Conservation (phyloP, 2,113 vertebrate genomes). For the Rattus norvegicus region GRCr8 NC_086023.1:134655001-134655500, state of each 20-base stretch:
- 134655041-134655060: background rate
- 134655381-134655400: background rate
- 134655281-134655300: background rate
- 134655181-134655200: background rate
- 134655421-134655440: background rate
- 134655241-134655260: constrained; percentile 24
- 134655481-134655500: constrained; percentile 52
- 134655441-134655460: constrained; percentile 74
- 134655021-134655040: background rate
- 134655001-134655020: background rate
- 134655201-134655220: background rate
- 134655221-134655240: constrained; percentile 35
- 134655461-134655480: background rate
- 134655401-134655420: background rate
- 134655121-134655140: background rate
- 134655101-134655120: background rate
- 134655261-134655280: too few relatives aligned
- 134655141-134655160: background rate
- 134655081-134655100: background rate
- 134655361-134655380: background rate
- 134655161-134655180: background rate
- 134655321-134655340: background rate
- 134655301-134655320: background rate
- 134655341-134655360: background rate
- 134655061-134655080: background rate